Evolutionary conservation across 1,140 invertebrate genomes (phyloP), one percentile per base, ranked within the genome.

Genomic region (Formica exsecta): DNA sequence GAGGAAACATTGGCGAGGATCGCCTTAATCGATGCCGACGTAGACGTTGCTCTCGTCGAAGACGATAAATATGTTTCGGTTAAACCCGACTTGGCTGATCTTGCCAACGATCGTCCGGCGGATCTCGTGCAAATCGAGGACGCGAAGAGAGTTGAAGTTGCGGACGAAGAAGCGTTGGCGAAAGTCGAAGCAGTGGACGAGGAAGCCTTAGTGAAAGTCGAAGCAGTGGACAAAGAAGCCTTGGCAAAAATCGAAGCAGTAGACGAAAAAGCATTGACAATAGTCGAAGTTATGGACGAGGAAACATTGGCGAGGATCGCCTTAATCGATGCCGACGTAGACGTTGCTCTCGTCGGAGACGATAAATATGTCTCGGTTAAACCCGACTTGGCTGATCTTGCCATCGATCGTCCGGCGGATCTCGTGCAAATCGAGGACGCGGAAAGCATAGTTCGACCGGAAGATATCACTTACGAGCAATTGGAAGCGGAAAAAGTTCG

Each of bases 321-420:
- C 13, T 0, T 44, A 6, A 9, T n/a, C 13, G 76, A 86, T 5
- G 70, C 48, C 44, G 86, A 77, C 11, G 25, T 36, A 0, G 77
- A 32, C 36, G 32, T 51, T 36, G 13, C 7, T 70, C 11, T 71
- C 9, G 62, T 64, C n/a, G 44, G 11, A 5, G 29, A 65, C 29
- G 83, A 88, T 54, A 85, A 89, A 36, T 29, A 66, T 13, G 57
- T 68, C n/a, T 74, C 71, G 61, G 77, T 57, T 51, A 81, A 36
- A 41, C 76, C 73, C 8, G 87, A 88, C 2, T 3, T 57, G 29
- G 68, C 7, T 29, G 86, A 88, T n/a, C 48, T 59, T 16, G 83
- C 57, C 5, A 41, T 90, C 44, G 87, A 88, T 48, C 75, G n/a
- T 11, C 76, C 64, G 65, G 25, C n/a, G 0, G 83, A 77, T 71